Percentiles rank a stretch among this genome's conserved stretches.
phyloP scores from a whole-genome alignment of 35 echinoderm and acorn worm genomes.

The Heliocidaris tuberculata region DNA sequence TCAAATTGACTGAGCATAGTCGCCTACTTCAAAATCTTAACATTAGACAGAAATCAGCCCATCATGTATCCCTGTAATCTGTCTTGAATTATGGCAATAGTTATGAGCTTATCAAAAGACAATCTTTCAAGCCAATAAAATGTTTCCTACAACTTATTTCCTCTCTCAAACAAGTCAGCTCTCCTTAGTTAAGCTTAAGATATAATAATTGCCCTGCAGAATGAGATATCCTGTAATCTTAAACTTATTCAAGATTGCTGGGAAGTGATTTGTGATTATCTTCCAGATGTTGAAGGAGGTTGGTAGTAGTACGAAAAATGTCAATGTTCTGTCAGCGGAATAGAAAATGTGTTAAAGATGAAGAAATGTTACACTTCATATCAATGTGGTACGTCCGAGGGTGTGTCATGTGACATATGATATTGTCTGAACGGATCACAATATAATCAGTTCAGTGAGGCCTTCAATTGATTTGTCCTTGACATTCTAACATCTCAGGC shows the following conservation, averaged over 20 bases:
- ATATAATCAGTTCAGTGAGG: background rate
- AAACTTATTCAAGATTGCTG: background rate
- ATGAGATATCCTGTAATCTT: background rate
- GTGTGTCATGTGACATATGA: background rate
- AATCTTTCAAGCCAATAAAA: background rate
- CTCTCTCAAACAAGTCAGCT: background rate
- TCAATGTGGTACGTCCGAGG: background rate
- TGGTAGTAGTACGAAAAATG: background rate
- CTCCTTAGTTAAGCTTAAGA: background rate
- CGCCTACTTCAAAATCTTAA: background rate
- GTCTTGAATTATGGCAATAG: no score
- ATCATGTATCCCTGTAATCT: background rate
- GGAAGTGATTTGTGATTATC: conserved; percentile 17
- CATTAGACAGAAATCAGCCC: background rate
- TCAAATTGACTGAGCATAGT: background rate
- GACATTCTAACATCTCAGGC: background rate
- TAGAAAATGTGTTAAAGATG: conserved; percentile 5
- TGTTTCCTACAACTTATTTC: conserved; percentile 3
- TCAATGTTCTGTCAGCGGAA: background rate
- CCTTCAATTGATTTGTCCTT: background rate
- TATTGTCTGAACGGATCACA: background rate
- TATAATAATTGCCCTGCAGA: background rate
- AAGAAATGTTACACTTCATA: background rate
- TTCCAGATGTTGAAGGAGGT: background rate
- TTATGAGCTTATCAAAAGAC: conserved; percentile 11